Evolutionary conservation across 2,113 vertebrate species (phyloP).

Genomic region (Potamarius usumacintae): DNA sequence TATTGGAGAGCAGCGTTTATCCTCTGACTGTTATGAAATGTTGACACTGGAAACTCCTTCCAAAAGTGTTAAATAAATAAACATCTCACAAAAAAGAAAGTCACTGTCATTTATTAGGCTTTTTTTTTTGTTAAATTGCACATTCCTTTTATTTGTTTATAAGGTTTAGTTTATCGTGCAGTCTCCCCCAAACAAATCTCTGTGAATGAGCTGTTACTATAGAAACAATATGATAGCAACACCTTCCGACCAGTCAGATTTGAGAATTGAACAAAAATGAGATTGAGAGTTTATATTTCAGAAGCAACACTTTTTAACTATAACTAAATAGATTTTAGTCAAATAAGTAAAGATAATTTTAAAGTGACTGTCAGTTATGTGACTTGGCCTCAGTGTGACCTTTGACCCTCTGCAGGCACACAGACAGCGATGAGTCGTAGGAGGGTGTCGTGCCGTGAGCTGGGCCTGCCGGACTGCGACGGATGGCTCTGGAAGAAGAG

Average conservation of each 20-base stretch:
- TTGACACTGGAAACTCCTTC: not conserved
- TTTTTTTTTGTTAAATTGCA: not conserved
- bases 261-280: not conserved
- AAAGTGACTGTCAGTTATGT: not conserved
- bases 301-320: not conserved
- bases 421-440: conserved; percentile 80
- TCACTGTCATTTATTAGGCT: not conserved
- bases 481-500: conserved; percentile 96
- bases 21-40: not conserved
- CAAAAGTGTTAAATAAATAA: not conserved
- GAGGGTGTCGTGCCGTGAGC: conserved; percentile 88
- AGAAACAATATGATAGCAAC: not conserved
- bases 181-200: not conserved
- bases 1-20: not conserved
- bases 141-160: not conserved
- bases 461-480: conserved; percentile 85
- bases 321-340: not conserved
- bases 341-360: not conserved
- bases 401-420: conserved; percentile 59
- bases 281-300: not conserved
- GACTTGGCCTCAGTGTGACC: not conserved
- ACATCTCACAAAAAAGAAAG: no score
- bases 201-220: not conserved
- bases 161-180: no score
- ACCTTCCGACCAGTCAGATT: not conserved